Evolutionary conservation across 2,797 vertebrate genomes (phyloP), one percentile per base, ranked within the genome.

Genomic region (Coluber constrictor): DNA sequence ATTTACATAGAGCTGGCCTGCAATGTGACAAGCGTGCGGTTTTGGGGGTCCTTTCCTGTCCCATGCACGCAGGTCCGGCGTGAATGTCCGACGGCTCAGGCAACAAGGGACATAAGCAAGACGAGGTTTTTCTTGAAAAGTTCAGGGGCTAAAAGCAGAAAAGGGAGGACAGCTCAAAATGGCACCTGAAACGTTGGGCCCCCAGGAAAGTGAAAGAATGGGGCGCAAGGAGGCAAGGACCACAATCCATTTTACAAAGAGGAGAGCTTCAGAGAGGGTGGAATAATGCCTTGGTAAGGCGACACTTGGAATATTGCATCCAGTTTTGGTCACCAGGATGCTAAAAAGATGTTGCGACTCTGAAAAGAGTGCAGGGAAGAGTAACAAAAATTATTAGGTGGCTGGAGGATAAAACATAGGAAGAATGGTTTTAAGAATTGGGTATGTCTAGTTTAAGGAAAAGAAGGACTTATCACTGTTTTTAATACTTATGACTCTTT

Each of bases 1-100:
- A 96, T 97, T 97, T 97, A 97, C 97, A 98, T 97, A 97, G 97
- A 97, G 96, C 96, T 95, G 96, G 96, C 94, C 96, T 96, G 96
- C 96, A 96, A 96, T 95, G 94, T 96, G 96, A 95, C 32, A 91
- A 94, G 95, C 25, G 11, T 20, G 29, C 18, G 43, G 90, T 56
- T 63, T 29, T 93, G 43, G 92, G 63, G 56, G 91, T 63, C 88
- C 88, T 93, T 90, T 94, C 47, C 0, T 0, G 18, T 9, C 0
- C 0, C 0, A 0, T 91, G 74, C 95, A 93, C 94, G 56, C 86
- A 43, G 1, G 9, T 43, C 37, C 4, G 4, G 74, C 47, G 3
- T 23, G 74, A 25, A 5, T 2, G 37, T 83, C 43, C 51, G 3
- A 87, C 29, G 6, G 32, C n/a, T 16, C 43, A 74, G 47, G 47